phyloP scores from a whole-genome alignment of 92 coral and sea anemone genomes.

The Bergia puertoricense region DNA sequence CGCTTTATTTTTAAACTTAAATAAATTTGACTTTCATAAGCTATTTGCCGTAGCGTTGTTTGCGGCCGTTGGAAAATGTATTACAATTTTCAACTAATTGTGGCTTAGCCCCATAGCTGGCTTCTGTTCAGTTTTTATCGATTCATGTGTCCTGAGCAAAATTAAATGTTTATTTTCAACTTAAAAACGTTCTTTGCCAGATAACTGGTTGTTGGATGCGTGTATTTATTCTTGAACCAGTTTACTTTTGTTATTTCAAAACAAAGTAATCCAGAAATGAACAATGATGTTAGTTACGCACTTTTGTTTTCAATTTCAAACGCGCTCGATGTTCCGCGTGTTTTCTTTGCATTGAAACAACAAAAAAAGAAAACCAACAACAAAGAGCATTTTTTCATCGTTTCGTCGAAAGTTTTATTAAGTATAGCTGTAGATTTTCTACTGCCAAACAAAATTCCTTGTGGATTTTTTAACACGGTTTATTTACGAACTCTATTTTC shows the following conservation, averaged over 20 bases:
- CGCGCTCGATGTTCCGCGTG: not conserved
- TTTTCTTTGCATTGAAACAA: not conserved
- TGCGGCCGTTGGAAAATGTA: not conserved
- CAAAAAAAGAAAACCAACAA: not conserved
- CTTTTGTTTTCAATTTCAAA: not conserved
- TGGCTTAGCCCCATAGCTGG: not conserved
- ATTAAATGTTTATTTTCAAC: not conserved
- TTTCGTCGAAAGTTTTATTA: too few relatives aligned
- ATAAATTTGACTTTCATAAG: slow-evolving; percentile 22
- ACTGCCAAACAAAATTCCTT: not conserved
- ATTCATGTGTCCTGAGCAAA: not conserved
- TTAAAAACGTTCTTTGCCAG: not conserved
- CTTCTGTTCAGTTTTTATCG: not conserved
- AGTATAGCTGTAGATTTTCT: not conserved
- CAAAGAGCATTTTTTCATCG: not conserved
- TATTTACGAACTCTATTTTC: not conserved
- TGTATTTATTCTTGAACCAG: slow-evolving; percentile 4
- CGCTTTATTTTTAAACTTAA: slow-evolving; percentile 3
- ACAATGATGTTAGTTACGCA: slow-evolving; percentile 19
- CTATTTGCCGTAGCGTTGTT: slow-evolving; percentile 3
- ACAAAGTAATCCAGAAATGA: slow-evolving; percentile 32
- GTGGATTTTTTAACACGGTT: not conserved
- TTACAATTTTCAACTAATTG: not conserved
- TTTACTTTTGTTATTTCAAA: slow-evolving; percentile 36
- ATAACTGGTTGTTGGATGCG: slow-evolving; percentile 1